These are phyloP conservation scores for Catharus minimus DNA, from an alignment of 2,113 vertebrate species.

Conservation along the genomic window DNA sequence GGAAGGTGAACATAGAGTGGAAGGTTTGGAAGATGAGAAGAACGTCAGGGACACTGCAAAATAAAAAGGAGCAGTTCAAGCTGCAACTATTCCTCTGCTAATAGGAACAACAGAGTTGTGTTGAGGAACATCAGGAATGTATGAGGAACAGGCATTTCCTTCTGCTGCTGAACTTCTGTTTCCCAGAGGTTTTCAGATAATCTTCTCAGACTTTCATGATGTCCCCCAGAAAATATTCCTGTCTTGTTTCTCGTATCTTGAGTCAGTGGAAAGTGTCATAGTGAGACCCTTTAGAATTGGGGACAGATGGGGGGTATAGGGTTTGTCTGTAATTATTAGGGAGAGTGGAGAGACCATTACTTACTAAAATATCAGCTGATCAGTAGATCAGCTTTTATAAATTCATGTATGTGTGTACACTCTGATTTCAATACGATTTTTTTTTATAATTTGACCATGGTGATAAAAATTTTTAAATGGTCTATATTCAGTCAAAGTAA, in stretches of 20 bases:
- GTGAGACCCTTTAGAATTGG: background rate
- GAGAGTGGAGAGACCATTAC: accelerated
- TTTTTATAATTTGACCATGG: background rate
- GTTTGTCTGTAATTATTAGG: background rate
- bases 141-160: background rate
- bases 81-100: background rate
- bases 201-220: background rate
- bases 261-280: background rate
- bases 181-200: background rate
- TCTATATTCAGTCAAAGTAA: background rate
- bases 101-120: background rate
- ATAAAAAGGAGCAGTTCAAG: background rate
- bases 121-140: background rate
- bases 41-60: background rate
- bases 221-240: background rate
- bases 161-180: background rate
- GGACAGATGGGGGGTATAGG: background rate
- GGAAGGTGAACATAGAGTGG: background rate
- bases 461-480: background rate
- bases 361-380: background rate
- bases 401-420: background rate
- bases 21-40: background rate
- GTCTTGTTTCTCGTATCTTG: background rate
- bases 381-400: background rate
- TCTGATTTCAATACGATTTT: background rate